phyloP scores from a whole-genome alignment of 2,797 vertebrate species.

The Crax fasciolata region DNA sequence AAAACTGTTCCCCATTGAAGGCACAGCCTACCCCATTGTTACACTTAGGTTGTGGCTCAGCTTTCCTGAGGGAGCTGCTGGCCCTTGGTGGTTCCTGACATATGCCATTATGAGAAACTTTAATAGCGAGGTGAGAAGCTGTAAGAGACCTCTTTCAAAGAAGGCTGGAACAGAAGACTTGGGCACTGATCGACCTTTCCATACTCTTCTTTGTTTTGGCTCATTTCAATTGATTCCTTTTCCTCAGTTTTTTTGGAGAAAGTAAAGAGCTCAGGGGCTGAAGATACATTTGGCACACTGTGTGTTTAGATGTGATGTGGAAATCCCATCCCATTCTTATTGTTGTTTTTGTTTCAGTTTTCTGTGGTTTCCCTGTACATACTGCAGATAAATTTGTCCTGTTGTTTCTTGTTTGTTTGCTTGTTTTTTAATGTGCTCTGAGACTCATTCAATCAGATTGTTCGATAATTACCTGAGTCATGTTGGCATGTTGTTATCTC shows the following conservation, averaged over 20 bases:
- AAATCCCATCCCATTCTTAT: background rate
- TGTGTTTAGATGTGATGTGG: background rate
- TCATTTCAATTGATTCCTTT: background rate
- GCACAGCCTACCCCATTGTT: background rate
- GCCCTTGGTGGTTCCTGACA: background rate
- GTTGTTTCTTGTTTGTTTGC: background rate
- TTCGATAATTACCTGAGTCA: constrained; percentile 20
- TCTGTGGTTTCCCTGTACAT: background rate
- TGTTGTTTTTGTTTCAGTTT: background rate
- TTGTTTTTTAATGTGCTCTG: background rate
- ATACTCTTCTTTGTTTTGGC: background rate
- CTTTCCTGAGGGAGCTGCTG: background rate
- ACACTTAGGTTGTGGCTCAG: background rate
- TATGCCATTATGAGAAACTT: background rate
- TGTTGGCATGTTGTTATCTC: constrained; percentile 15
- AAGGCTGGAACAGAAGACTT: background rate
- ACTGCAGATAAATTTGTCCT: background rate
- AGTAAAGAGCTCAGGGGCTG: background rate
- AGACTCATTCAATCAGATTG: constrained; percentile 18
- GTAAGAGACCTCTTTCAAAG: background rate
- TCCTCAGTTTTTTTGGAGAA: background rate
- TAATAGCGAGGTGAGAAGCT: background rate
- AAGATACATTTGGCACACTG: background rate
- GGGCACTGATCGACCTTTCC: background rate
- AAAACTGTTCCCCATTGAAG: background rate